phyloP scores from a whole-genome alignment of 1,140 invertebrate species.

The Polypedilum vanderplanki region DNA sequence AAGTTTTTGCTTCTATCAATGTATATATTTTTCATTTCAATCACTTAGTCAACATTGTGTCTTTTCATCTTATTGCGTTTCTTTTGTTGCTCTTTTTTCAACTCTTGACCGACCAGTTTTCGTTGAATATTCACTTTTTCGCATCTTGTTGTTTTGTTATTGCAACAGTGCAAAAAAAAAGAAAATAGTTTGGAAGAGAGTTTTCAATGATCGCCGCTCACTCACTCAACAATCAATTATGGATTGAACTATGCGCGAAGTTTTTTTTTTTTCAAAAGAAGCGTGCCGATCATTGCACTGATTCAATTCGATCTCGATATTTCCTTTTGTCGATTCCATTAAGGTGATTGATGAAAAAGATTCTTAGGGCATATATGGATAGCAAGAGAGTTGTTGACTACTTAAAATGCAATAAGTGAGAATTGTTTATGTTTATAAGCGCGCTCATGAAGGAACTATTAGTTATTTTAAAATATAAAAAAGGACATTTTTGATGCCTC shows the following conservation, averaged over 20 bases:
- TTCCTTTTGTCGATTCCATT: neutral
- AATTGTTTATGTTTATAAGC: neutral
- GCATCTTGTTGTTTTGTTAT: too few species aligned
- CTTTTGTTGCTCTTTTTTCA: neutral
- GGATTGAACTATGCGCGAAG: neutral
- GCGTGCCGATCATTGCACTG: neutral
- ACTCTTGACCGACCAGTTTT: conserved; percentile 8
- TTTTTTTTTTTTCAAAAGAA: neutral
- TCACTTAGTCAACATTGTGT: too few species aligned
- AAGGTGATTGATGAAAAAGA: conserved; percentile 17
- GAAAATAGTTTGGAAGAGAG: neutral
- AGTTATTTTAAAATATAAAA: neutral
- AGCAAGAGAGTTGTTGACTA: neutral
- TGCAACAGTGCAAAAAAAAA: neutral
- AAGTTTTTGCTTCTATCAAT: too few species aligned
- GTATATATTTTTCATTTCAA: too few species aligned
- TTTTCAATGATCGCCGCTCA: neutral
- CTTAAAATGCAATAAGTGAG: neutral
- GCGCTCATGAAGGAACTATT: neutral
- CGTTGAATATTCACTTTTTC: neutral
- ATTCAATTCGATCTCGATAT: neutral
- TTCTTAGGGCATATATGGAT: conserved; percentile 11
- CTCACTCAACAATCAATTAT: neutral
- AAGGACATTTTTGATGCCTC: neutral
- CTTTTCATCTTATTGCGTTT: too few species aligned